These are phyloP conservation scores for Mormyrus proboscirostris DNA, from an alignment of 2,797 vertebrate species.

Conservation along the genomic window DNA sequence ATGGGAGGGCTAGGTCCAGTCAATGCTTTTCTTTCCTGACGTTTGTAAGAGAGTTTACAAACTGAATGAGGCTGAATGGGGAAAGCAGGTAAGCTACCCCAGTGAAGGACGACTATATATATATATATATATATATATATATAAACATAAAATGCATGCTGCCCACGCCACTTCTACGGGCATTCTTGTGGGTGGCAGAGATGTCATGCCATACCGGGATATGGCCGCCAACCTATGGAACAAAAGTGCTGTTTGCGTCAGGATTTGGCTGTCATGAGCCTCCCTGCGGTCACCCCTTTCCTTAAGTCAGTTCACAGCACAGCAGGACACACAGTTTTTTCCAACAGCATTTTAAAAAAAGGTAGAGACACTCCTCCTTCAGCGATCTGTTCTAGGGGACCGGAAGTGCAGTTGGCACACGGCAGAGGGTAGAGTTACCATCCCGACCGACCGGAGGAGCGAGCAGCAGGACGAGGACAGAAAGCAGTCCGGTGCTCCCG, in stretches of 20 bases:
- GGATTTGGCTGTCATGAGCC: neutral
- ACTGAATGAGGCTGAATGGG: neutral
- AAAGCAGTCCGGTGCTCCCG: neutral
- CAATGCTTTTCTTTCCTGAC: neutral
- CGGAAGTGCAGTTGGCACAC: neutral
- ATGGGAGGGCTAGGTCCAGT: neutral
- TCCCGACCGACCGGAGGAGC: neutral
- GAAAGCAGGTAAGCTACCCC: neutral
- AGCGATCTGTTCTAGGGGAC: neutral
- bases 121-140: too few relatives aligned
- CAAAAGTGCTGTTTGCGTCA: neutral
- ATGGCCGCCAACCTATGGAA: neutral
- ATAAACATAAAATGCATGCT: neutral
- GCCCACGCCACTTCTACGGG: neutral
- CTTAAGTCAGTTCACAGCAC: neutral
- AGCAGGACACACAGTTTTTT: neutral
- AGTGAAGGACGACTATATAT: neutral
- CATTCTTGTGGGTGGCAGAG: neutral
- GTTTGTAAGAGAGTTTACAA: neutral
- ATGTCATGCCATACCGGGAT: neutral
- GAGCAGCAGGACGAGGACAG: neutral
- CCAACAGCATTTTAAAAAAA: neutral
- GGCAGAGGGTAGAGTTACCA: neutral
- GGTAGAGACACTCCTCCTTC: neutral
- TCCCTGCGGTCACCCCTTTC: neutral